Evolutionary conservation across 2,797 vertebrate genomes (phyloP), one percentile per base, ranked within the genome.

Genomic region (Gallinago stenura): DNA sequence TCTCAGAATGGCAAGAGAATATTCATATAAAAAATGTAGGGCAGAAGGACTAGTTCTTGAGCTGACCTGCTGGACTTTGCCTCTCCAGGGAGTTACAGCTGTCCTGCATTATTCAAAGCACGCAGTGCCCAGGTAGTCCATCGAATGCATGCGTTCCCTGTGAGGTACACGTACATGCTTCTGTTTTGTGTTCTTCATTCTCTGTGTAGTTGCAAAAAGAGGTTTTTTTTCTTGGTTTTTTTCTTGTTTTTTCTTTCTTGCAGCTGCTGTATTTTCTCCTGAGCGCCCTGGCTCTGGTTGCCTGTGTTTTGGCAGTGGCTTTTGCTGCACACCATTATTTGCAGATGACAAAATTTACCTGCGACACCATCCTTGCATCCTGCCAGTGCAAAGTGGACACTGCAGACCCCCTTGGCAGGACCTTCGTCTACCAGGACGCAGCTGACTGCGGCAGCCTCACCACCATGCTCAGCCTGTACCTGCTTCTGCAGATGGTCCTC

Each of bases 221-320:
- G 14, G 7, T 57, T 14, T 39, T 39, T 6, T 39, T 39, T 3
- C n/a, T 54, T 5, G 53, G 15, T 33, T 6, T 20, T 30, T 13
- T 24, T 10, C 21, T 43, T 19, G 12, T 53, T 77, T 33, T 15
- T 33, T 17, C 39, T 95, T 61, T 86, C 81, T 95, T 95, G 12
- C 98, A 99, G 99, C 97, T 99, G 51, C 81, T 98, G 22, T 99
- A 99, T 97, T 99, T 99, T 76, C 46, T 99, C 95, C 98, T 99
- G 96, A 99, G 98, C 1, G 97, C 98, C 15, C 86, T 99, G 22
- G 98, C 98, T 71, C 97, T 99, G 97, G 97, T 98, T 22, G 97
- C 99, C 51, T 99, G 99, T 1, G 96, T 99, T 77, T 87, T 99
- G 98, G 99, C 98, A 0, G 96, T 98, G 83, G 98, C 99, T 2